Evolutionary conservation across 2,113 vertebrate species (phyloP).

Genomic region (Albula glossodonta): DNA sequence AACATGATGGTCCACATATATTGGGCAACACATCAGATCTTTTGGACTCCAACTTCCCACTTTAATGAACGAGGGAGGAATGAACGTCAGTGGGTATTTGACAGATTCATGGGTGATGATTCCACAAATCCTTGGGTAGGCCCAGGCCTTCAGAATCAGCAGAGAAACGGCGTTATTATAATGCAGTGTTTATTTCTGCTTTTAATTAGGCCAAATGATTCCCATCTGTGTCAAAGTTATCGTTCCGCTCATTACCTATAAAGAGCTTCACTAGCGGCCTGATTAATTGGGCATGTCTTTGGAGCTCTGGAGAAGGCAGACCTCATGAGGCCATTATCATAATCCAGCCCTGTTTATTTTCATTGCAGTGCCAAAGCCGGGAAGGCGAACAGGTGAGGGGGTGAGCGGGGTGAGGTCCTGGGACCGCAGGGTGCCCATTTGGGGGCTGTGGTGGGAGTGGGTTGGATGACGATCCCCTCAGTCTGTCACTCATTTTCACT

Average conservation of each 20-base stretch:
- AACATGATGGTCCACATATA: neutral
- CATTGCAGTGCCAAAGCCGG: conserved; percentile 55
- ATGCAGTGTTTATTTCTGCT: conserved; percentile 81
- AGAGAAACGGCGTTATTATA: conserved; percentile 15
- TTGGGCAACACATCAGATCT: neutral
- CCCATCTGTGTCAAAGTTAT: conserved; percentile 83
- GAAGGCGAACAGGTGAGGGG: conserved; percentile 44
- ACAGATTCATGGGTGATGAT: neutral
- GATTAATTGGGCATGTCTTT: conserved; percentile 82
- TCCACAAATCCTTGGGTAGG: neutral
- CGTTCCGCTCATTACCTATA: conserved; percentile 76
- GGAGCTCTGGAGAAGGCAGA: conserved; percentile 57
- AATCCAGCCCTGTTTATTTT: conserved; percentile 86
- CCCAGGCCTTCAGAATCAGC: neutral
- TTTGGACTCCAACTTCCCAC: neutral
- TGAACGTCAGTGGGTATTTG: neutral
- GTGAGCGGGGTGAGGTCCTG: conserved; percentile 22
- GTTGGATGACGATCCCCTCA: neutral
- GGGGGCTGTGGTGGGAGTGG: neutral
- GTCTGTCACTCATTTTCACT: neutral
- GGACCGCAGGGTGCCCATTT: neutral
- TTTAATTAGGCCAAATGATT: conserved; percentile 87
- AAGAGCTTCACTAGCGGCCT: conserved; percentile 78
- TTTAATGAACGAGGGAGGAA: neutral
- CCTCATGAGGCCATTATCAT: conserved; percentile 84